A percentile compares a stretch with the other conserved stretches of the same genome.
These are phyloP conservation scores for silkworm (Bombyx mori) DNA, from an alignment of 1,140 invertebrate species.

Conservation along the genomic window DNA sequence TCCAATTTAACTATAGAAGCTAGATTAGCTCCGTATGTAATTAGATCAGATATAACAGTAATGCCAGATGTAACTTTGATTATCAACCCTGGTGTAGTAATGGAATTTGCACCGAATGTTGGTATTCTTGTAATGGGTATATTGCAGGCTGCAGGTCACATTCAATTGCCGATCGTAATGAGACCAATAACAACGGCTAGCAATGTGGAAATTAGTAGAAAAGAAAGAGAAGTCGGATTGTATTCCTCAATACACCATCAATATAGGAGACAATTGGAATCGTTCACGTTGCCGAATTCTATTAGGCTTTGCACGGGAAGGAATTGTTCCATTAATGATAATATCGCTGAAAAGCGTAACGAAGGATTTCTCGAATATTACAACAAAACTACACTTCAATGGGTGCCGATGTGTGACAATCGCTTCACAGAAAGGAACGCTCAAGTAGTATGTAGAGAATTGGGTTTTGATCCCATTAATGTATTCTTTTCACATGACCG, in stretches of 20 bases:
- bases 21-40: slow-evolving; percentile 81
- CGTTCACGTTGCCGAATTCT: slow-evolving; percentile 70
- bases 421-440: slow-evolving; percentile 95
- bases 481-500: slow-evolving; percentile 86
- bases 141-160: slow-evolving; percentile 86
- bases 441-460: slow-evolving; percentile 93
- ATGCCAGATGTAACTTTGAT: slow-evolving; percentile 93
- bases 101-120: slow-evolving; percentile 97
- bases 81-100: slow-evolving; percentile 90
- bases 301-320: slow-evolving; percentile 82
- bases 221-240: slow-evolving; percentile 45
- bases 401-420: slow-evolving; percentile 96
- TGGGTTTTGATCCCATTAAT: slow-evolving; percentile 93
- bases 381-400: slow-evolving; percentile 94
- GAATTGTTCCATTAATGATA: slow-evolving; percentile 75
- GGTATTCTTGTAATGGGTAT: slow-evolving; percentile 96
- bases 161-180: slow-evolving; percentile 87
- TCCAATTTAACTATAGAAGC: slow-evolving; percentile 80
- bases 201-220: slow-evolving; percentile 57
- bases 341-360: slow-evolving; percentile 65
- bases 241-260: slow-evolving; percentile 44
- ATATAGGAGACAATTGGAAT: slow-evolving; percentile 67
- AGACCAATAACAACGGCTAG: slow-evolving; percentile 73
- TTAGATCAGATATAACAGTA: slow-evolving; percentile 94
- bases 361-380: slow-evolving; percentile 95